phyloP scores from a whole-genome alignment of 1,140 invertebrate genomes.

The Sminthurides bifidus region DNA sequence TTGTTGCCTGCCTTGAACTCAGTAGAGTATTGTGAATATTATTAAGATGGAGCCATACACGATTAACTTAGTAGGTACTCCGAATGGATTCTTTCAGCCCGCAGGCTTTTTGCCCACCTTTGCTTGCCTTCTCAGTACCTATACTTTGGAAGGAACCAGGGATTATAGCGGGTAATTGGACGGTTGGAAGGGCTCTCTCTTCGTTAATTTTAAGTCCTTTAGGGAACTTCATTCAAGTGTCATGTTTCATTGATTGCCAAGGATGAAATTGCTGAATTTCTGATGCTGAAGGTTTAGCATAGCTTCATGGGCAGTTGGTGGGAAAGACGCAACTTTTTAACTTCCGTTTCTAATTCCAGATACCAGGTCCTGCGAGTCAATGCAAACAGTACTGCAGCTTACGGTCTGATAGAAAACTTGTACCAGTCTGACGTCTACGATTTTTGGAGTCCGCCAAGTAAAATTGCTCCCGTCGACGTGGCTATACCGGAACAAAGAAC shows the following conservation, averaged over 20 bases:
- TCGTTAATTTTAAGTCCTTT: too few relatives aligned
- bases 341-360: too few relatives aligned
- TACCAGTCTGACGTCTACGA: constrained; percentile 14
- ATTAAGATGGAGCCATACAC: too few relatives aligned
- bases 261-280: too few relatives aligned
- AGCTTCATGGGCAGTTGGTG: too few relatives aligned
- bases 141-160: neutral
- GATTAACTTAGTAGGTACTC: neutral
- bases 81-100: neutral
- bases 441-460: constrained; percentile 23
- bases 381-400: neutral
- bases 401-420: constrained; percentile 12
- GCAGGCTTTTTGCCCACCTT: constrained; percentile 10
- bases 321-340: neutral
- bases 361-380: constrained; percentile 24
- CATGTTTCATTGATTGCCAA: too few relatives aligned
- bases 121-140: constrained; percentile 10
- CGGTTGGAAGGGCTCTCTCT: too few relatives aligned
- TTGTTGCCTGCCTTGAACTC: neutral
- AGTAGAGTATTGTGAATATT: neutral
- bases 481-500: constrained; percentile 1
- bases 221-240: too few relatives aligned
- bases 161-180: constrained; percentile 19
- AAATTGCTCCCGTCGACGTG: constrained; percentile 7
- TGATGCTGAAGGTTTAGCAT: too few relatives aligned